phyloP scores from a whole-genome alignment of 2,797 vertebrate genomes.

The Malacoctenus gilli region DNA sequence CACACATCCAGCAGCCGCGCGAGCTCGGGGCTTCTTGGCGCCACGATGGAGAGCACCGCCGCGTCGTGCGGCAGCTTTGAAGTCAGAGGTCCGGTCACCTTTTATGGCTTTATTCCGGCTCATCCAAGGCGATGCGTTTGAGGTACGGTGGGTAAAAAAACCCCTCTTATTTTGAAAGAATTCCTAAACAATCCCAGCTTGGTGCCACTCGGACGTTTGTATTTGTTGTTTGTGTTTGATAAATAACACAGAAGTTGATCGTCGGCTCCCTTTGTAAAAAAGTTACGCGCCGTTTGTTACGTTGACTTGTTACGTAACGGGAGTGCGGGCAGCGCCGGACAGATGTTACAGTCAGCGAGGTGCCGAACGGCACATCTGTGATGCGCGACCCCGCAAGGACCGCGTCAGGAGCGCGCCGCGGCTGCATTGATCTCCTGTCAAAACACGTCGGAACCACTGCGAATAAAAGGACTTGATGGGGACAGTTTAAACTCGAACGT shows the following conservation, averaged over 20 bases:
- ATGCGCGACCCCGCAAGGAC: not conserved
- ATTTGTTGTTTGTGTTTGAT: fast-evolving
- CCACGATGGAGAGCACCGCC: constrained; percentile 50
- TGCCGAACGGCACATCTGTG: constrained; percentile 31
- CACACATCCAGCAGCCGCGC: constrained; percentile 57
- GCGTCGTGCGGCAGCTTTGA: constrained; percentile 37
- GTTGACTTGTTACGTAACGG: constrained; percentile 67
- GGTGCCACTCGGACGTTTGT: not conserved
- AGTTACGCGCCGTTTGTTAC: constrained; percentile 57
- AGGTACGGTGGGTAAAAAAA: constrained; percentile 53
- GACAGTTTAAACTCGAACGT: no score
- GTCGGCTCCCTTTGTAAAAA: constrained; percentile 33
- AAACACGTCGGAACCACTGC: no score
- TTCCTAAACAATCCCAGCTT: not conserved
- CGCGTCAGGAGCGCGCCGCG: no score
- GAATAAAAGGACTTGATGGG: no score
- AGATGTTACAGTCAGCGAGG: constrained; percentile 54
- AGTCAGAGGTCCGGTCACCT: constrained; percentile 17
- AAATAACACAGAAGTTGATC: not conserved
- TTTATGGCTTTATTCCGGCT: constrained; percentile 10
- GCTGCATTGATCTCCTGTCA: no score
- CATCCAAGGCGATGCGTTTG: constrained; percentile 45
- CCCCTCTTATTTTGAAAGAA: not conserved
- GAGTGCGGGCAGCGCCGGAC: constrained; percentile 57
- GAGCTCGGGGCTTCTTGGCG: constrained; percentile 63